Percentiles rank a stretch among this genome's conserved stretches.
Conservation (phyloP, 64 coral and sea anemone species). For the Stylophora pistillata region DNA sequence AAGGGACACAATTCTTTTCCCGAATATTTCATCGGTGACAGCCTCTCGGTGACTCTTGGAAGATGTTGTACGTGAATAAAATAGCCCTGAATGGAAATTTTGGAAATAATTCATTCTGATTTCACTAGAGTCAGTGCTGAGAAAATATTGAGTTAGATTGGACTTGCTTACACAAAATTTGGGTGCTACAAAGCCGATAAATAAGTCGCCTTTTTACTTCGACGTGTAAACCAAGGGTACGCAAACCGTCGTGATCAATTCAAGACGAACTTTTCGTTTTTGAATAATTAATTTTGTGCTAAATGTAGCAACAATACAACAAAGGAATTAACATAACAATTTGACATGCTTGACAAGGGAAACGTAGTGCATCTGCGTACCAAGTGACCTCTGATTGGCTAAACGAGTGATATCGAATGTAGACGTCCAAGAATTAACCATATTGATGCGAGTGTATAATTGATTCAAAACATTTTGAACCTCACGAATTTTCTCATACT, state of each 20-base stretch:
- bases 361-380: background rate
- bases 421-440: background rate
- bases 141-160: no score
- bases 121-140: no score
- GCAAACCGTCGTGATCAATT: background rate
- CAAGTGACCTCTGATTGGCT: background rate
- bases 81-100: no score
- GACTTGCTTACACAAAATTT: no score
- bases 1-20: no score
- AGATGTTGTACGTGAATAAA: no score
- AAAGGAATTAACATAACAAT: background rate
- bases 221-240: no score
- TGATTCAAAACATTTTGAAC: background rate
- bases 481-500: background rate
- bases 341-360: background rate
- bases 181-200: no score
- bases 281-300: background rate
- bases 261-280: background rate
- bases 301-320: background rate
- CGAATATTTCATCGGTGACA: no score
- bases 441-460: background rate
- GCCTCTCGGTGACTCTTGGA: no score
- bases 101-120: no score
- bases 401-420: background rate
- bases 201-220: no score